phyloP scores from a whole-genome alignment of 1,140 invertebrate genomes.

The Rhyacophila brunnea region DNA sequence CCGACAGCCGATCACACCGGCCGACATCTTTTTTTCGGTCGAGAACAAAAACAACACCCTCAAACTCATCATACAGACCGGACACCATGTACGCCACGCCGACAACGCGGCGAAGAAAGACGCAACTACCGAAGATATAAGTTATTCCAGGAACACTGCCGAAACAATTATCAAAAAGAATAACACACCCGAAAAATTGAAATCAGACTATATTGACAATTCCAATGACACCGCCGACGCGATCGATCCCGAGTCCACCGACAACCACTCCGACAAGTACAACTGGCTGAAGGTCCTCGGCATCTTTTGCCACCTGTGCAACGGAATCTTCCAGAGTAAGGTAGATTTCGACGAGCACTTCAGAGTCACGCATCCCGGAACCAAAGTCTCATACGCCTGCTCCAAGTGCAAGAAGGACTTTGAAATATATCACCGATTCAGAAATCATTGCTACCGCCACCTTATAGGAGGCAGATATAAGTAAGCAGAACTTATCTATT shows the following conservation, averaged over 20 bases:
- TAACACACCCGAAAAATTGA: not conserved
- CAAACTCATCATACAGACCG: too few species aligned
- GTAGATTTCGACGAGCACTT: slow-evolving; percentile 5
- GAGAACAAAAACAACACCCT: too few species aligned
- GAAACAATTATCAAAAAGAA: not conserved
- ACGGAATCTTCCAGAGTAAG: not conserved
- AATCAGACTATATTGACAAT: not conserved
- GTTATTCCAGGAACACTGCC: not conserved
- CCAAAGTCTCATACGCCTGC: slow-evolving; percentile 7
- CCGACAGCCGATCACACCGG: too few species aligned
- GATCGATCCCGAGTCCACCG: not conserved
- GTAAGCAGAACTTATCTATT: too few species aligned
- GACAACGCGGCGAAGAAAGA: not conserved
- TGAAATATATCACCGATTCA: slow-evolving; percentile 5
- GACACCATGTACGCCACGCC: too few species aligned
- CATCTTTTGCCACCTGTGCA: slow-evolving; percentile 7
- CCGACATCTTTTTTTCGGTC: too few species aligned
- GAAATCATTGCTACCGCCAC: slow-evolving; percentile 16
- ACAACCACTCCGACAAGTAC: not conserved
- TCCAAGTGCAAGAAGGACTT: slow-evolving; percentile 7
- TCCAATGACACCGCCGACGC: not conserved
- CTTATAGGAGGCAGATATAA: slow-evolving; percentile 3
- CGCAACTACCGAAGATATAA: not conserved
- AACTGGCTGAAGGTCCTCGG: not conserved
- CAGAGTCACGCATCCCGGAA: not conserved